Percentiles rank a stretch among this genome's conserved stretches.
phyloP scores from a whole-genome alignment of 2,113 vertebrate species.

The Cebus imitator region DNA sequence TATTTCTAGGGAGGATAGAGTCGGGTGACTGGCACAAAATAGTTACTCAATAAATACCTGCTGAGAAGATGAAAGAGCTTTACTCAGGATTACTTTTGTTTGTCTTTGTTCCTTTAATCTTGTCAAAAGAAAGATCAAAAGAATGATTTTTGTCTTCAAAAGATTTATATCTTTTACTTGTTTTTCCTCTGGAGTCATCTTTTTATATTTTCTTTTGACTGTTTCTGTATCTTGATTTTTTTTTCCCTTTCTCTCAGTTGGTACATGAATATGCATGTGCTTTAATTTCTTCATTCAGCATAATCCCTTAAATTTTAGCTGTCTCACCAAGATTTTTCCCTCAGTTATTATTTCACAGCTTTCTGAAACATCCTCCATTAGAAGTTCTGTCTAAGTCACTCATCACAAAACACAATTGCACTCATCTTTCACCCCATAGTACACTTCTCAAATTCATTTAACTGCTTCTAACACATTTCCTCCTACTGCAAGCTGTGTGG shows the following conservation, averaged over 20 bases:
- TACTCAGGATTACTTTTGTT: not conserved
- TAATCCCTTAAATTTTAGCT: not conserved
- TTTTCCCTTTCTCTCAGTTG: not conserved
- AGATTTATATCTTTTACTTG: slow-evolving; percentile 3
- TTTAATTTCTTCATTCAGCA: not conserved
- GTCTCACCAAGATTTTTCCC: not conserved
- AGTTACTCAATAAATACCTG: not conserved
- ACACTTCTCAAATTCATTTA: slow-evolving; percentile 25
- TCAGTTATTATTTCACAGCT: slow-evolving; percentile 66
- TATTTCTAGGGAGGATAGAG: not conserved
- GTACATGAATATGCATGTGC: not conserved
- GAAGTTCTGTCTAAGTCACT: slow-evolving; percentile 53
- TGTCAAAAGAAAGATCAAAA: not conserved
- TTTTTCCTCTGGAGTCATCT: not conserved
- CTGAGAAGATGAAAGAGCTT: not conserved
- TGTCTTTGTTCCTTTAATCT: not conserved
- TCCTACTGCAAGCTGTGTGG: slow-evolving; percentile 60
- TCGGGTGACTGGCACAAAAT: not conserved
- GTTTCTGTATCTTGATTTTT: not conserved
- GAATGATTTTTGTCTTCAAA: not conserved
- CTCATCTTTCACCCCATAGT: slow-evolving; percentile 22
- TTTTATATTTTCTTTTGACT: slow-evolving; percentile 4
- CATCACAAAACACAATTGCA: not conserved
- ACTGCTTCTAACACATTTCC: slow-evolving; percentile 57
- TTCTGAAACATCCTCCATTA: slow-evolving; percentile 45